These are phyloP conservation scores for Pristionchus maxplancki DNA, from an alignment of 2,888 invertebrate species.

Conservation along the genomic window DNA sequence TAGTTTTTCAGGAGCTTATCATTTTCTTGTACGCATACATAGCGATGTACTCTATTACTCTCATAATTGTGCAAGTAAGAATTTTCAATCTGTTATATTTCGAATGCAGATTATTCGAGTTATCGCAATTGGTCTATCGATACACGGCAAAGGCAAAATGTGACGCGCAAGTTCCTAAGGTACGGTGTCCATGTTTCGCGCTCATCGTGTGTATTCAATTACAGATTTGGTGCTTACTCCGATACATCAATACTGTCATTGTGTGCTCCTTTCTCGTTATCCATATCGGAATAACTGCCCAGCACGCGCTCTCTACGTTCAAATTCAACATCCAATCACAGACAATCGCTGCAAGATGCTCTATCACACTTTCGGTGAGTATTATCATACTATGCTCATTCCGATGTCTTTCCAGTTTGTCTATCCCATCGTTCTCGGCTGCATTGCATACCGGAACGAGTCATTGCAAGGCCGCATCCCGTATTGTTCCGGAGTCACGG, in stretches of 20 bases:
- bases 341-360: not conserved
- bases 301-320: not conserved
- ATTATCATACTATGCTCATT: not conserved
- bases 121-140: not conserved
- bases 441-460: not conserved
- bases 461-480: not conserved
- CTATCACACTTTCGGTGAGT: not conserved
- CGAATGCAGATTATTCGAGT: not conserved
- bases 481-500: slow-evolving; percentile 1
- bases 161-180: not conserved
- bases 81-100: not conserved
- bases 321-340: not conserved
- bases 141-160: not conserved
- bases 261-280: not conserved
- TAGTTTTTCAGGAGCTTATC: not conserved
- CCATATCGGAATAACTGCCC: not conserved
- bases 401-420: not conserved
- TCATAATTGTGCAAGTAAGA: not conserved
- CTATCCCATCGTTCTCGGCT: not conserved
- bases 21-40: not conserved
- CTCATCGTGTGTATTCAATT: no score
- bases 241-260: not conserved
- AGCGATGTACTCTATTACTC: not conserved
- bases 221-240: not conserved
- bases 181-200: not conserved